Conservation (phyloP, 92 coral and sea anemone genomes). For the Hydrozoanthus gracilis region DNA sequence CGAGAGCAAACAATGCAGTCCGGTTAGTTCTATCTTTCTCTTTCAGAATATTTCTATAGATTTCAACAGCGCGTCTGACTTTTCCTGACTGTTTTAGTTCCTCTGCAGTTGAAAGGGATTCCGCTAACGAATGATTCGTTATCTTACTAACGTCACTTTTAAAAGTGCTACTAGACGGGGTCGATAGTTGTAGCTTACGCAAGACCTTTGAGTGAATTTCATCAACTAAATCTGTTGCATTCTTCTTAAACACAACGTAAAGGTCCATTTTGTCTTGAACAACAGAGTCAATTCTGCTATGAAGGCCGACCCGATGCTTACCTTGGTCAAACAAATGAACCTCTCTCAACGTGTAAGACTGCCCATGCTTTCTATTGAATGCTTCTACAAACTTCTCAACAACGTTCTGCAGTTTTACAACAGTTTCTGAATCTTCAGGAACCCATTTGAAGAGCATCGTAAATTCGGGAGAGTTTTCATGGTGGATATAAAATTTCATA, state of each 20-base stretch:
- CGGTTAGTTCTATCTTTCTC: conserved; percentile 41
- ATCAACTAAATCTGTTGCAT: not conserved
- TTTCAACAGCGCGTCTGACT: conserved; percentile 42
- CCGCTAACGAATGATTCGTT: not conserved
- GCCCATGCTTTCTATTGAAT: conserved; percentile 38
- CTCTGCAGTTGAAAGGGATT: conserved; percentile 8
- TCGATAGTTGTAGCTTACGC: not conserved
- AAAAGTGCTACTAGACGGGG: not conserved
- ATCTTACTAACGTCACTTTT: conserved; percentile 3
- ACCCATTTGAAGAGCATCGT: conserved; percentile 58
- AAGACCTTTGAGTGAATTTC: conserved; percentile 2
- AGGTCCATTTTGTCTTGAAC: conserved; percentile 59
- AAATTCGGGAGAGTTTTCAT: conserved; percentile 57
- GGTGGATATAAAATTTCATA: conserved; percentile 65
- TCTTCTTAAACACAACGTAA: conserved; percentile 44
- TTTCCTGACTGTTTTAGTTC: conserved; percentile 42
- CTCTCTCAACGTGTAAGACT: conserved; percentile 26
- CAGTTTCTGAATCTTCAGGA: conserved; percentile 21
- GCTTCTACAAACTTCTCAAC: conserved; percentile 37
- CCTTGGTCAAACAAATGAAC: conserved; percentile 35
- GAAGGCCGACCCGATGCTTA: conserved; percentile 27
- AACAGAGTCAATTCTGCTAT: conserved; percentile 21
- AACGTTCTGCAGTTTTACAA: conserved; percentile 41
- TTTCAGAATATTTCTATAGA: conserved; percentile 41
- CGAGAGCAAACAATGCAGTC: conserved; percentile 49